Evolutionary conservation across 2,888 invertebrate species (phyloP).

Genomic region (Phalera bucephala): DNA sequence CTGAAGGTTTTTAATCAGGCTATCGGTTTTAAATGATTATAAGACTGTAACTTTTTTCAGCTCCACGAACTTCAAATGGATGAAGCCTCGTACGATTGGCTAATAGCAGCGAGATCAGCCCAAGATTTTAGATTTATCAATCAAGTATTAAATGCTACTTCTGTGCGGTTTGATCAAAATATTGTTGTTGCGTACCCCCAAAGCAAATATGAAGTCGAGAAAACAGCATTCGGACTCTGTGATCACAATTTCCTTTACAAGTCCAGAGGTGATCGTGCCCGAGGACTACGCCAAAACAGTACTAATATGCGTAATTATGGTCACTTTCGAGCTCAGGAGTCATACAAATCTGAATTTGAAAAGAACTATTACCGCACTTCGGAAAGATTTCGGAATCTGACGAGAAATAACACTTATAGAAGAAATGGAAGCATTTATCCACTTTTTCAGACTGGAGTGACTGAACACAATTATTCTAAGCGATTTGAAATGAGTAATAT

Average conservation of each 20-base stretch:
- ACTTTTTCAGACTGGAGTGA: conserved; percentile 50
- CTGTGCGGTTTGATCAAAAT: conserved; percentile 67
- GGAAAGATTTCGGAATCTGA: conserved; percentile 53
- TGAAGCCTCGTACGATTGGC: conserved; percentile 64
- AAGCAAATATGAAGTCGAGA: conserved; percentile 8
- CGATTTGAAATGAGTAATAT: conserved; percentile 56
- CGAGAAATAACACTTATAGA: conserved; percentile 47
- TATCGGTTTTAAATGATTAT: no score
- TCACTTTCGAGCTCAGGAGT: conserved; percentile 14
- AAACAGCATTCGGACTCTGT: conserved; percentile 38
- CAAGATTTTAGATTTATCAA: conserved; percentile 52
- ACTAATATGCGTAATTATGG: conserved; percentile 13
- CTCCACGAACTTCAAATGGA: conserved; percentile 55
- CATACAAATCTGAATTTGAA: conserved; percentile 45
- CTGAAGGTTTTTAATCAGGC: no score
- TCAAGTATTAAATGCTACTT: conserved; percentile 55
- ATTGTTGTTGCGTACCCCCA: conserved; percentile 53
- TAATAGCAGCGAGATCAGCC: conserved; percentile 50
- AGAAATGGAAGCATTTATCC: conserved; percentile 38
- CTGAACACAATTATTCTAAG: conserved; percentile 54
- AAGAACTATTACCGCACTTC: conserved; percentile 55
- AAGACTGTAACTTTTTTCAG: conserved; percentile 52
- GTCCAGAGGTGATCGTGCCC: conserved; percentile 7
- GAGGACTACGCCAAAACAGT: conserved; percentile 1
- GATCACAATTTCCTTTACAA: conserved; percentile 55